Base-by-base conservation (phyloP, 2,113 vertebrate genomes). In the Nyctibius bracteatus region DNA sequence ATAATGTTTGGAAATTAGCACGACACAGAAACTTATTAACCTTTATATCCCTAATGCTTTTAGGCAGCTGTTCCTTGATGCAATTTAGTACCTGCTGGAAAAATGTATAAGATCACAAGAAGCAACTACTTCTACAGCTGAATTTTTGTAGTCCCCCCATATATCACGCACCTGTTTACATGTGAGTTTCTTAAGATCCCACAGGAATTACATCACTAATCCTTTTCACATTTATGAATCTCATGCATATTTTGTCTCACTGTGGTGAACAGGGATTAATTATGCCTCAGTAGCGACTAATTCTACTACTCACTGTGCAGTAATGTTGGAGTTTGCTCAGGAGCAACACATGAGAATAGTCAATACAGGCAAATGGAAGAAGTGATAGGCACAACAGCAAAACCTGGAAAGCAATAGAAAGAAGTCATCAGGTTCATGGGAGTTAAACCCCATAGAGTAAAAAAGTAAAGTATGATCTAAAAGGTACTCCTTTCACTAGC, bases 401-500 rank as follows among this genome's bases (percentile, higher is more conserved):
- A 55, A 77, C 27, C 4, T 35, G 31, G 10, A 22, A 61, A 25
- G 28, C 87, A 67, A 52, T 12, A 62, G 5, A 15, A 70, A 66
- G 8, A 73, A 39, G 5, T 27, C 12, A 33, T 43, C 21, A 51
- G 6, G 4, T 11, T 52, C 22, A 73, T 84, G 8, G 19, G 17
- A 7, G 0, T 24, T 55, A 62, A 89, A 78, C 10, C 3, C 20
- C 1, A 1, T 7, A 46, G 6, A 6, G 3, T 47, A 35, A 61
- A 86, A 72, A 49, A 12, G 2, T 6, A 24, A 75, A 47, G 4
- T 68, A 6, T 9, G 1, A 31, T 47, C 47, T 73, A 70, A 73
- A 93, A 70, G 6, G 5, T 12, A 43, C 8, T 28, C 0, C 1
- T 75, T 30, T 30, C 4, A 47, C 6, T 8, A 85, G 19, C 2